A percentile compares a stretch with the other conserved stretches of the same genome.
phyloP scores from a whole-genome alignment of 2,888 invertebrate genomes.

The Macaria notata region DNA sequence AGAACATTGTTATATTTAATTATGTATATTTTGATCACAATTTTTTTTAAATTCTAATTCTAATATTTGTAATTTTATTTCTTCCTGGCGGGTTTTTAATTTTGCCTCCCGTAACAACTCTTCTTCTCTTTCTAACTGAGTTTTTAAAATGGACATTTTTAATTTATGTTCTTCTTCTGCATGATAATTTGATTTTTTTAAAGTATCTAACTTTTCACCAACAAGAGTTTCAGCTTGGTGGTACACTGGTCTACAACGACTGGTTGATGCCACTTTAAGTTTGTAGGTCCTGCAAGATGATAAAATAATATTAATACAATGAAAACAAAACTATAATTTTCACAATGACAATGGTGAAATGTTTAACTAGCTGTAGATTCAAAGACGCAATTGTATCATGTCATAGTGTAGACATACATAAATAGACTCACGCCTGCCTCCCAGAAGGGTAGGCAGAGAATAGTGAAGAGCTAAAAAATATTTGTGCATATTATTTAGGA shows the following conservation, averaged over 20 bases:
- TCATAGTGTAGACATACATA: too few relatives aligned
- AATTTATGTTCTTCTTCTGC: background rate
- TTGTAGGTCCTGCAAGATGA: too few relatives aligned
- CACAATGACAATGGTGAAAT: background rate
- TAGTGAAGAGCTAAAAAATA: too few relatives aligned
- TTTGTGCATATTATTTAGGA: too few relatives aligned
- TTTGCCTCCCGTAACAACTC: background rate
- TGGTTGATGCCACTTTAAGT: background rate
- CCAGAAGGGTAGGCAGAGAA: too few relatives aligned
- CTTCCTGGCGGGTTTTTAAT: background rate
- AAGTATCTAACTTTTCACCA: background rate
- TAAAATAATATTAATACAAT: background rate
- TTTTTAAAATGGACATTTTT: background rate
- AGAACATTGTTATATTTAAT: background rate
- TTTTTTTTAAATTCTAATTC: background rate
- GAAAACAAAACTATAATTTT: background rate
- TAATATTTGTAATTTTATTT: background rate
- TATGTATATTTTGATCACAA: background rate
- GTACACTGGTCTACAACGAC: background rate
- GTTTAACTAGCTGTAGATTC: too few relatives aligned
- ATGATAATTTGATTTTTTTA: background rate
- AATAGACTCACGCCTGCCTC: too few relatives aligned
- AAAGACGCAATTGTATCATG: too few relatives aligned
- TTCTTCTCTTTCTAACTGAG: background rate
- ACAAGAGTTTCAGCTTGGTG: background rate